phyloP scores from a whole-genome alignment of 2,888 invertebrate genomes.

The Aphrophora alni region DNA sequence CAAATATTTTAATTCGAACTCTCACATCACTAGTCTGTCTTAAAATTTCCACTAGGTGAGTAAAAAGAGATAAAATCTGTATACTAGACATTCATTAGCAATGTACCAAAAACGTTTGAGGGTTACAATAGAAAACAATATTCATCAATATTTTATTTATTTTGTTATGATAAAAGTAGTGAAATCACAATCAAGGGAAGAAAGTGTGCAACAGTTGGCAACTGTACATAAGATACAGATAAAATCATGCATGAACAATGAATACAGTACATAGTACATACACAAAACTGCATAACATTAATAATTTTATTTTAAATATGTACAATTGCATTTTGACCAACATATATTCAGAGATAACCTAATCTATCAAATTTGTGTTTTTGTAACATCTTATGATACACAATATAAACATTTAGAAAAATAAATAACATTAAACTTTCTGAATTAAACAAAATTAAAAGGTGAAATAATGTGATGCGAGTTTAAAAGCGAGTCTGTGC shows the following conservation, averaged over 20 bases:
- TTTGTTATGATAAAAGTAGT: conserved; percentile 4
- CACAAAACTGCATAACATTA: not conserved
- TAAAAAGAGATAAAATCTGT: too few species aligned
- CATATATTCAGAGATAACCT: not conserved
- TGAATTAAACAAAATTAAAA: too few species aligned
- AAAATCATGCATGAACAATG: not conserved
- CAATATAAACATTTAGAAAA: not conserved
- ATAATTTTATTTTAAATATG: not conserved
- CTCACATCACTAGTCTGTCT: too few species aligned
- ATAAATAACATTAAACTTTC: not conserved
- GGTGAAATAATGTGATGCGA: too few species aligned
- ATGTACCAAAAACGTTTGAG: too few species aligned
- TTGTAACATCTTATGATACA: not conserved
- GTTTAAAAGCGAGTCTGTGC: too few species aligned
- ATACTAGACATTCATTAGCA: too few species aligned
- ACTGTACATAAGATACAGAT: not conserved
- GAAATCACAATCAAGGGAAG: not conserved
- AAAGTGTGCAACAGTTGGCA: not conserved
- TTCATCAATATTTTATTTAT: not conserved
- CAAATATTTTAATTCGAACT: too few species aligned
- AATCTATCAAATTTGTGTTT: not conserved
- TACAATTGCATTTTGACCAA: not conserved
- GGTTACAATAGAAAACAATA: not conserved
- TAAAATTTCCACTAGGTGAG: too few species aligned
- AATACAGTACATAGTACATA: not conserved